Base-by-base conservation (phyloP, 2,797 vertebrate species). In the Trematomus bernacchii region DNA sequence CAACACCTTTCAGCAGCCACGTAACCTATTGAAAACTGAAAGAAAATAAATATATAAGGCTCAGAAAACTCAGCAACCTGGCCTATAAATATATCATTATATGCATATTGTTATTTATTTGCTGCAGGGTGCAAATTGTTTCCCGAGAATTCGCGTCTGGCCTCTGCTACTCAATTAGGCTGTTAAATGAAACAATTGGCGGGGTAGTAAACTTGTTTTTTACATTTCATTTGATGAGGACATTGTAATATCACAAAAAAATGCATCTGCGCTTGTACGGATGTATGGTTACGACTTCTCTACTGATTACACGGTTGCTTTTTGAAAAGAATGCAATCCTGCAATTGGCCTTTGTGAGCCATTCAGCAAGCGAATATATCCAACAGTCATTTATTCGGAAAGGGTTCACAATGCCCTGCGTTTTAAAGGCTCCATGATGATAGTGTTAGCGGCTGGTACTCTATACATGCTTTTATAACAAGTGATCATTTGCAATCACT, bases 351-450 rank as follows among this genome's bases (percentile, higher is more conserved):
- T 42, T 71, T 33, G 2, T 11, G 4, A 54, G 30, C 16, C 27
- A 15, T 60, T 1, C 13, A 71, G 55, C 30, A 8, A 48, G 43
- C 3, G 37, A 15, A 47, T 42, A 18, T 21, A 19, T 21, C 8
- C 8, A 14, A 2, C n/a, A 52, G 30, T 42, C 12, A 30, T 61
- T 79, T 3, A 67, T 42, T 18, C 3, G 0, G 37, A 42, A 27
- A 27, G 4, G 0, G n/a, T n/a, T 65, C 19, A 51, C 40, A 13
- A 19, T 27, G 4, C 30, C 21, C 43, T 3, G 3, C 46, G 58
- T 73, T 77, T 27, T 30, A 75, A 79, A 27, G 27, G 43, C 23
- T 33, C 30, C 51, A 48, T 62, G 9, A 64, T 62, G 23, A 51
- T 62, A 14, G 54, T 30, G 40, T 65, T 40, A 13, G 23, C 21